Conservation (phyloP, 2,888 invertebrate species). For the Psylliodes chrysocephalus region DNA sequence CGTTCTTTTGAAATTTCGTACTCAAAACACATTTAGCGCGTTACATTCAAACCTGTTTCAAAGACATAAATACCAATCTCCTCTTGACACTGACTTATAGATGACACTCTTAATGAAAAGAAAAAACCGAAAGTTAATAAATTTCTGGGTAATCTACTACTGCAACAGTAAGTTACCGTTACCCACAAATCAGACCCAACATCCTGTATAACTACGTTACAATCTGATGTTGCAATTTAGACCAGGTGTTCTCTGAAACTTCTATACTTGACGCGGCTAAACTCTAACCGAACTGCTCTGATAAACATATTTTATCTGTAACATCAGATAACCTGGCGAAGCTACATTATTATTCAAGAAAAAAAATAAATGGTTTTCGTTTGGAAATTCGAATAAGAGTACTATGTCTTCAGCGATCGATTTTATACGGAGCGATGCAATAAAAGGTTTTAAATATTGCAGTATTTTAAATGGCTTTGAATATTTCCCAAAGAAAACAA, state of each 20-base stretch:
- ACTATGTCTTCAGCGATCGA: background rate
- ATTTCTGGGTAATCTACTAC: conserved; percentile 20
- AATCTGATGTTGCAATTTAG: conserved; percentile 23
- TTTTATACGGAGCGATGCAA: background rate
- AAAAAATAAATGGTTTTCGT: conserved; percentile 12
- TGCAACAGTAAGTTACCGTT: conserved; percentile 21
- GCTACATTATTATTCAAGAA: conserved; percentile 27
- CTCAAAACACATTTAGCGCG: no score
- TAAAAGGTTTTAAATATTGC: no score
- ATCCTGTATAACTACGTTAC: conserved; percentile 15
- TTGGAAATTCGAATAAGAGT: background rate
- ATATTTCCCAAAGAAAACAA: no score
- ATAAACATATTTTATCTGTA: conserved; percentile 32
- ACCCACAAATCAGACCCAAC: conserved; percentile 24
- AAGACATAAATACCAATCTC: background rate
- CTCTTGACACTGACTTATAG: conserved; percentile 11
- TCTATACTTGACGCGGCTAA: conserved; percentile 4
- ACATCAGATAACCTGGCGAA: conserved; percentile 22
- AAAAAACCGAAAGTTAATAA: conserved; percentile 21
- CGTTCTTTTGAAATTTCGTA: no score
- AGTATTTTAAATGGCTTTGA: no score
- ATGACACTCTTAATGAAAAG: conserved; percentile 8
- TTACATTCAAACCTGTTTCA: background rate
- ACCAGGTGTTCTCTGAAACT: conserved; percentile 20
- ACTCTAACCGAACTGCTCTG: conserved; percentile 13